Percentiles rank a stretch among this genome's conserved stretches.
Conservation (phyloP, 1,140 invertebrate species). For the Rhyzopertha dominica region DNA sequence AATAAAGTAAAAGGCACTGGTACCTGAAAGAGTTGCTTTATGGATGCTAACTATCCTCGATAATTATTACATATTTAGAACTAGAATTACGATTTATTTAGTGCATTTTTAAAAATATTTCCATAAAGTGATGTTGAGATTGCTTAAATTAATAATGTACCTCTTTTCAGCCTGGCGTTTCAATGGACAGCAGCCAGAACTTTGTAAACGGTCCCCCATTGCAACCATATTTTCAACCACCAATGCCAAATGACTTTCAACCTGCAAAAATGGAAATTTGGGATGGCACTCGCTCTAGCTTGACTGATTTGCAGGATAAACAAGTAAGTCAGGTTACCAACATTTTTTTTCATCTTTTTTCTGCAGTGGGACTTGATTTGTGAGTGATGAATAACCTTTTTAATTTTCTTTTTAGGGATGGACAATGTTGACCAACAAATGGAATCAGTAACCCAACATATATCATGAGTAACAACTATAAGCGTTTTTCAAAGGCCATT, state of each 20-base stretch:
- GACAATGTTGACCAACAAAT: conserved; percentile 33
- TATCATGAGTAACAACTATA: conserved; percentile 25
- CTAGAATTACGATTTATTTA: too few species aligned
- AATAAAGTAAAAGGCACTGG: too few species aligned
- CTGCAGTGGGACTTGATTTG: conserved; percentile 4
- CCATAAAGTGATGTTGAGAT: too few species aligned
- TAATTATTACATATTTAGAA: too few species aligned
- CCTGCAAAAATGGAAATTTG: conserved; percentile 32
- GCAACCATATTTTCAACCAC: conserved; percentile 29
- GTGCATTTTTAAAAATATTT: too few species aligned
- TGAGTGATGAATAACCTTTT: background rate
- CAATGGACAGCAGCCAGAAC: conserved; percentile 33
- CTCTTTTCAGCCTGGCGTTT: conserved; percentile 31
- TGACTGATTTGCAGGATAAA: conserved; percentile 41
- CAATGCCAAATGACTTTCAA: conserved; percentile 31
- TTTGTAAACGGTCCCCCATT: conserved; percentile 33
- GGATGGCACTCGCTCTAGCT: conserved; percentile 33
- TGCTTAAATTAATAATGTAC: too few species aligned
- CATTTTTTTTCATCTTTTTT: conserved; percentile 8
- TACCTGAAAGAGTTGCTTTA: too few species aligned
- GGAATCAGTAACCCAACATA: conserved; percentile 36
- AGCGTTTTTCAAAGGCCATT: conserved; percentile 38
- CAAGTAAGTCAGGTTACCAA: conserved; percentile 34
- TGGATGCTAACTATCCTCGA: too few species aligned
- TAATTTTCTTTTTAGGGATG: conserved; percentile 35